Evolutionary conservation across 2,797 vertebrate species (phyloP).

Genomic region (Lepus townsendii): DNA sequence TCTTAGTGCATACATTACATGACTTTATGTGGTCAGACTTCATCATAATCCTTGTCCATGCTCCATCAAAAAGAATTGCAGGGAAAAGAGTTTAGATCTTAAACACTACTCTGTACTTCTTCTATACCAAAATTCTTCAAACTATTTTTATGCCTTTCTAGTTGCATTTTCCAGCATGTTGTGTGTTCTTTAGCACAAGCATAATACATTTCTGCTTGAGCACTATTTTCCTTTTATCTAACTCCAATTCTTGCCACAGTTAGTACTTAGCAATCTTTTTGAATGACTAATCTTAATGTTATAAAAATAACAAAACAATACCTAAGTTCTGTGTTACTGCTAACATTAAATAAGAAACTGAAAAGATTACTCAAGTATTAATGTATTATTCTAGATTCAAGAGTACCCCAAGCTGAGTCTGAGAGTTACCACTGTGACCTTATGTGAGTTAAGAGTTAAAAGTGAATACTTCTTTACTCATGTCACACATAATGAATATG

Average conservation of each 20-base stretch:
- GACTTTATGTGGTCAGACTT: background rate
- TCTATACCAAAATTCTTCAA: background rate
- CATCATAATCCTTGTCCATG: background rate
- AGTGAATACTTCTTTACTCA: background rate
- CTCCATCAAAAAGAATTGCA: background rate
- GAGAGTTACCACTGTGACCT: background rate
- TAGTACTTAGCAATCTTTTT: constrained; percentile 10
- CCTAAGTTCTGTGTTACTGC: background rate
- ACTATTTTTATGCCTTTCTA: background rate
- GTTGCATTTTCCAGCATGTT: background rate
- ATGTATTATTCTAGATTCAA: background rate
- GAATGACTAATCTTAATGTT: background rate
- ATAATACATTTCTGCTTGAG: background rate
- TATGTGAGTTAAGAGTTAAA: background rate
- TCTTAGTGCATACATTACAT: background rate
- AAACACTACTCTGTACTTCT: background rate
- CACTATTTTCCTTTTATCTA: background rate
- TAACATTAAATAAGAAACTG: constrained; percentile 6
- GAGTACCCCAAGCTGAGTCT: constrained; percentile 29
- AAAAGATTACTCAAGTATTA: background rate
- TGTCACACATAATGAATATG: background rate
- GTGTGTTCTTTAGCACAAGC: background rate
- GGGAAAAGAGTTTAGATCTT: background rate
- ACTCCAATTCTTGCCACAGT: background rate
- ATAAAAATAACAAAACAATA: constrained; percentile 24